Evolutionary conservation across 2,888 invertebrate genomes (phyloP), one percentile per base, ranked within the genome.

Genomic region (Tiliacea aurago): DNA sequence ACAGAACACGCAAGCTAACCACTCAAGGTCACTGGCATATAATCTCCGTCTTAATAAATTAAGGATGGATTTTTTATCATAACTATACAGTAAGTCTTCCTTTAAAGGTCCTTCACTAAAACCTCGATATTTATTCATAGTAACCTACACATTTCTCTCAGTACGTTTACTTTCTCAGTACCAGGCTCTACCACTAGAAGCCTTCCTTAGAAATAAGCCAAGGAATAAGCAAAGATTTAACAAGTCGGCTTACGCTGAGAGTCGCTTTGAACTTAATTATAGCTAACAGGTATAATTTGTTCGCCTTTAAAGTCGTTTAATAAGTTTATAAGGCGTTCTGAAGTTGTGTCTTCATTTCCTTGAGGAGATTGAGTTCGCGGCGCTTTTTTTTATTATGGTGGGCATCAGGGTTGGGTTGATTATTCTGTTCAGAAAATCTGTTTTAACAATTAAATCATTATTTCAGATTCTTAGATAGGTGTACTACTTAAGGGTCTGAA

Each of bases 241-340:
- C 82, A 84, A 84, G 80, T 70, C 71, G 70, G 78, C 83, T 83
- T 80, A 41, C 82, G 84, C 80, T 79, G 78, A 77, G 80, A 85
- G 56, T 73, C 81, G 84, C 84, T 90, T 88, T 83, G 81, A 79
- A 89, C 89, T 89, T 89, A 90, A 91, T 92, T 91, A 91, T 84
- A 80, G 66, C 86, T 86, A 90, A 89, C 90, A 89, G 89, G 87
- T 89, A 86, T 90, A 91, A 91, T 91, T 92, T 89, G 89, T 88
- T 90, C 87, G 76, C 83, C 77, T 84, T 90, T 87, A 84, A 85
- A 89, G 82, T 83, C 84, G 73, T 86, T 87, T 88, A 89, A 88
- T 89, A 88, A 89, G 85, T 90, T 90, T 87, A 84, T 79, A 86
- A 86, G 73, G 49, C 62, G 63, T 49, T 65, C 70, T 80, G 67